These are phyloP conservation scores for Xenops minutus DNA, from an alignment of 2,797 vertebrate genomes.

Conservation along the genomic window DNA sequence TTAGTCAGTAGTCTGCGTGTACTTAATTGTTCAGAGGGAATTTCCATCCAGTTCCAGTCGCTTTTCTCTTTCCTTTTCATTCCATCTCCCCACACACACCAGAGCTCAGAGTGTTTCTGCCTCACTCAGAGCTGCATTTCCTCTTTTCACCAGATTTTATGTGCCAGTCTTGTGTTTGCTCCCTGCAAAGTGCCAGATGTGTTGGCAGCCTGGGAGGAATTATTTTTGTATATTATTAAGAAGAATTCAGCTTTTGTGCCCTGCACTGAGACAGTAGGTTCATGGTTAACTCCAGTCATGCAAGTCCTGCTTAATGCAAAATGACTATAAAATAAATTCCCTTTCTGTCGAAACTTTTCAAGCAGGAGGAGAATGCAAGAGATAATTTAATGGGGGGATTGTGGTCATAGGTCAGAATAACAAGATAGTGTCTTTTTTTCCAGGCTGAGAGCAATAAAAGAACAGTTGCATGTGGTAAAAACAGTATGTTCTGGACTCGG, in stretches of 20 bases:
- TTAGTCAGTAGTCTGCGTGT: background rate
- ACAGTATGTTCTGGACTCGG: constrained; percentile 38
- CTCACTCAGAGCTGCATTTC: background rate
- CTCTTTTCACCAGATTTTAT: background rate
- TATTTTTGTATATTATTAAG: background rate
- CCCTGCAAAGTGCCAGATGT: background rate
- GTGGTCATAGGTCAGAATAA: constrained; percentile 39
- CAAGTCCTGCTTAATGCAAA: background rate
- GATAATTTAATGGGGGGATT: background rate
- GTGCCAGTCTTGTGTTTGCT: background rate
- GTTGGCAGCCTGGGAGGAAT: background rate
- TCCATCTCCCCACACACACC: background rate
- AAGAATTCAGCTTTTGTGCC: background rate
- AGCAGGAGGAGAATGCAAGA: constrained; percentile 8
- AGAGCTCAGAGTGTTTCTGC: background rate
- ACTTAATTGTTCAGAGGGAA: background rate
- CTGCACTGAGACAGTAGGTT: background rate
- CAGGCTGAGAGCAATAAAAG: constrained; percentile 47
- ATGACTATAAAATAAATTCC: background rate
- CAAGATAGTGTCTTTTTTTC: constrained; percentile 46
- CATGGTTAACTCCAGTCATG: background rate
- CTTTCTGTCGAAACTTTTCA: background rate
- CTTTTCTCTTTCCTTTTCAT: background rate
- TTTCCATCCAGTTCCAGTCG: background rate
- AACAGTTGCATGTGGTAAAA: constrained; percentile 43